These are phyloP conservation scores for Bellardia bayeri DNA, from an alignment of 2,888 invertebrate genomes.

Conservation along the genomic window DNA sequence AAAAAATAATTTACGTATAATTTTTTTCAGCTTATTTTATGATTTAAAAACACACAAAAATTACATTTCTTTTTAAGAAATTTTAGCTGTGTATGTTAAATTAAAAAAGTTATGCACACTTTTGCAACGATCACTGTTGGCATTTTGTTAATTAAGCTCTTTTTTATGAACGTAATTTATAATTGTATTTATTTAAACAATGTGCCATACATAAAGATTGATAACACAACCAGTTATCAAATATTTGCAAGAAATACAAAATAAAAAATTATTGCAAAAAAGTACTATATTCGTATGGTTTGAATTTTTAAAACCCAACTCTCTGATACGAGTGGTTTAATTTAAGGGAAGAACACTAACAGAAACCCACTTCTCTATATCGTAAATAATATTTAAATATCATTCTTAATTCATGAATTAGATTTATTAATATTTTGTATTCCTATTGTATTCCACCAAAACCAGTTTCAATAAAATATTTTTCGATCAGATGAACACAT, in stretches of 20 bases:
- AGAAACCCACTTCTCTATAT: neutral
- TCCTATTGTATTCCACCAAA: too few relatives aligned
- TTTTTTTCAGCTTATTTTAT: neutral
- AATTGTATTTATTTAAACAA: neutral
- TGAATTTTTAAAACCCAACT: neutral
- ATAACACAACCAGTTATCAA: slow-evolving; percentile 24
- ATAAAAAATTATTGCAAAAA: neutral
- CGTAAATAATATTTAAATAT: neutral
- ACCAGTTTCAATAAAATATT: too few relatives aligned
- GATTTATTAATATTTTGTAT: too few relatives aligned
- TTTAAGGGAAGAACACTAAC: neutral
- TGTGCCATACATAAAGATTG: slow-evolving; percentile 2
- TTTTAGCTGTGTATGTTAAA: neutral
- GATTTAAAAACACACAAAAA: neutral
- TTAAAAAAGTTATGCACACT: neutral
- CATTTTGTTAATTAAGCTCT: slow-evolving; percentile 27
- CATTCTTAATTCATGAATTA: neutral
- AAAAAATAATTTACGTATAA: neutral
- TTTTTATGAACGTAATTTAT: neutral
- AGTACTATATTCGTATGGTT: neutral
- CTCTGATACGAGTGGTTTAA: neutral
- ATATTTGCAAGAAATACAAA: slow-evolving; percentile 12
- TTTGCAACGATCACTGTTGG: neutral
- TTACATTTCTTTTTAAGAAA: neutral
- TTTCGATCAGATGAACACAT: too few relatives aligned